Conservation (phyloP, 1,140 invertebrate genomes). For the Campoletis sonorensis region DNA sequence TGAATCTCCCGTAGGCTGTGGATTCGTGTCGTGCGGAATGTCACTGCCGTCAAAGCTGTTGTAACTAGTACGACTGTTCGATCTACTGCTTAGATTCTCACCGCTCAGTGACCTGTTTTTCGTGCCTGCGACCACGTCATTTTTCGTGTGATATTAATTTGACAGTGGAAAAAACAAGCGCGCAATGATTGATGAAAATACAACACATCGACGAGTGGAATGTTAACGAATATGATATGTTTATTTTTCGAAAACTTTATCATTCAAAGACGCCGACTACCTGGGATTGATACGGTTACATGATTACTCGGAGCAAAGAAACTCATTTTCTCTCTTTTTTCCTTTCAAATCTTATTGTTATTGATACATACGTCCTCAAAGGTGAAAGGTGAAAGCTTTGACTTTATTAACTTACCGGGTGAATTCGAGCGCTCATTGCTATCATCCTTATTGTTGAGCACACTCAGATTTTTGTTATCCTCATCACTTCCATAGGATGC, state of each 20-base stretch:
- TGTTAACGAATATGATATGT: too few species aligned
- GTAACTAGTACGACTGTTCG: conserved; percentile 73
- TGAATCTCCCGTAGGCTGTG: conserved; percentile 65
- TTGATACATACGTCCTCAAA: too few species aligned
- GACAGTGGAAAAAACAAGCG: neutral
- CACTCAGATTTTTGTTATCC: conserved; percentile 65
- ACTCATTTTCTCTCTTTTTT: too few species aligned
- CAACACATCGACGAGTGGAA: too few species aligned
- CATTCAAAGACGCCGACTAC: too few species aligned
- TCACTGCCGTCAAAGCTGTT: conserved; percentile 64
- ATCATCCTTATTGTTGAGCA: conserved; percentile 62
- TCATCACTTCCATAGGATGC: conserved; percentile 71
- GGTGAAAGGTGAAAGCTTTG: too few species aligned
- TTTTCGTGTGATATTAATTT: neutral
- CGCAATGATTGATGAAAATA: neutral
- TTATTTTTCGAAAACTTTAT: too few species aligned
- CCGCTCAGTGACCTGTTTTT: conserved; percentile 77
- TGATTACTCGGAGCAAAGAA: too few species aligned
- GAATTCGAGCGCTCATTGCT: conserved; percentile 52
- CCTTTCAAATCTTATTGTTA: too few species aligned
- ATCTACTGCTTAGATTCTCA: conserved; percentile 77
- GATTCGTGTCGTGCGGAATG: conserved; percentile 56
- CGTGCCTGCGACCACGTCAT: conserved; percentile 63
- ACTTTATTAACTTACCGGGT: conserved; percentile 60
- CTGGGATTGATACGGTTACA: too few species aligned